Percentiles rank a stretch among this genome's conserved stretches.
Evolutionary conservation across 2,113 vertebrate species (phyloP).

Genomic region (Toxostoma redivivum): DNA sequence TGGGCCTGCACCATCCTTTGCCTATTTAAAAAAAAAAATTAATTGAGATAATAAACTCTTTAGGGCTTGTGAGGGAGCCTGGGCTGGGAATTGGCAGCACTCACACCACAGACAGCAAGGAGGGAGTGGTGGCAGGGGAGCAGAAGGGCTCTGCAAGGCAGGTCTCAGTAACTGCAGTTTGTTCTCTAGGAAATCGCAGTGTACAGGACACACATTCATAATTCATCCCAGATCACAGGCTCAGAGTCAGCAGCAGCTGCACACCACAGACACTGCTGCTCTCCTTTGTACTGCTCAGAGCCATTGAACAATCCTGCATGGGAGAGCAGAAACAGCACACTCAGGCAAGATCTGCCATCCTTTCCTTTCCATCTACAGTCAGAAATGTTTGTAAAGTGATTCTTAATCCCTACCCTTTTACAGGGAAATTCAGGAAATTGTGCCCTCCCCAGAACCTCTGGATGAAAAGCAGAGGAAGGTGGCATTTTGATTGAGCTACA

Average conservation of each 20-base stretch:
- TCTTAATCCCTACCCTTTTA: background rate
- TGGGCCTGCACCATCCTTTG: background rate
- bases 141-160: background rate
- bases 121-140: background rate
- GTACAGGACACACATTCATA: background rate
- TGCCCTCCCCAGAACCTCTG: background rate
- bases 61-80: background rate
- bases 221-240: background rate
- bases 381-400: background rate
- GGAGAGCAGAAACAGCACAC: background rate
- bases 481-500: background rate
- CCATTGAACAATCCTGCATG: background rate
- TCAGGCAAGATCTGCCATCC: background rate
- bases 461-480: background rate
- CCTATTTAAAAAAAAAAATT: background rate
- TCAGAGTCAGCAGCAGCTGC: background rate
- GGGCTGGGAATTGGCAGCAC: background rate
- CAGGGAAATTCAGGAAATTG: background rate
- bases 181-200: background rate
- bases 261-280: rapidly evolving
- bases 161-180: background rate
- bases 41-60: background rate
- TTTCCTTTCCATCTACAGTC: background rate
- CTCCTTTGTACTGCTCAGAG: conserved; percentile 10
- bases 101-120: background rate